Base-by-base conservation (phyloP, 2,797 vertebrate genomes). In the Australoheros facetus region DNA sequence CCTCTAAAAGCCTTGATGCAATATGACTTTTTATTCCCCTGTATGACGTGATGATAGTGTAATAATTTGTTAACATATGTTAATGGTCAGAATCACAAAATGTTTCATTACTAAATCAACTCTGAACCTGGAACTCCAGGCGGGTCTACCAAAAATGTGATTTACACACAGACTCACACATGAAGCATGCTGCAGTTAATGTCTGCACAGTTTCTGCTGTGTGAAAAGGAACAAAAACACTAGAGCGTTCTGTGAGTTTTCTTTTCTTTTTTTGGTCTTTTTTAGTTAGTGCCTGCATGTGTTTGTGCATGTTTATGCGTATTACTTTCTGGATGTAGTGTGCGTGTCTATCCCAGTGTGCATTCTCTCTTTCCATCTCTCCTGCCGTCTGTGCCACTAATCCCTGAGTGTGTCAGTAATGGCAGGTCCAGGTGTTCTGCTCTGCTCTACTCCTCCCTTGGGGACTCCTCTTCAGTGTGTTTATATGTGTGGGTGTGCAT, bases 371-470 rank as follows among this genome's bases (percentile, higher is more conserved):
- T 77, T 90, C 88, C 81, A 64, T 86, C 83, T 90, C 88, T 92
- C 91, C 89, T 85, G 85, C 94, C 94, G 95, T 95, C 93, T 95
- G 95, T 94, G 93, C 93, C 84, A 91, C 88, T 92, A 93, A 92
- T 95, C 94, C 93, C 95, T 87, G 88, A 92, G 93, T 94, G 89
- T 95, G 93, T 93, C 94, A 95, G 93, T 95, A 95, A 95, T 96
- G 95, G 94, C 94, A 95, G 95, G 95, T 96, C 95, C 95, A 96
- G 95, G 95, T 96, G 95, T 96, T 96, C 91, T 91, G 93, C 94
- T 94, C 94, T 87, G 93, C 91, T 93, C 90, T 77, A 81, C 89
- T 79, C 84, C 88, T 86, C 93, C 94, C 94, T 70, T 10, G 80
- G 93, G 93, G 91, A 84, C 84, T 54, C 58, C 84, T 87, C 86